A percentile compares a stretch with the other conserved stretches of the same genome.
Conservation (phyloP, 2,113 vertebrate species). For the Hemichromis elongatus region DNA sequence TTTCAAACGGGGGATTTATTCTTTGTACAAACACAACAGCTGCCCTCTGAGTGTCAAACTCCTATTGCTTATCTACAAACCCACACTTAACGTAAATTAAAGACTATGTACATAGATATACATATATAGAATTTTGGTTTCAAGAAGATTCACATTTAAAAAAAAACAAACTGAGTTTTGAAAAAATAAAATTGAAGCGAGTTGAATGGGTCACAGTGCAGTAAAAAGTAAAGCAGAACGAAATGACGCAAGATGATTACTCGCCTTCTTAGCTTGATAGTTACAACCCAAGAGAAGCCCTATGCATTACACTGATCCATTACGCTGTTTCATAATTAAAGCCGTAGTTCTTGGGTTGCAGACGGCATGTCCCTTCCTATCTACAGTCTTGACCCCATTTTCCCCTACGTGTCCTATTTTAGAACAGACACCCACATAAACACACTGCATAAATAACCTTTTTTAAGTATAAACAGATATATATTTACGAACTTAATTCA, state of each 20-base stretch:
- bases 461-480: not conserved
- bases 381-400: constrained; percentile 41
- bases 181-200: not conserved
- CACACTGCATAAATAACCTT: not conserved
- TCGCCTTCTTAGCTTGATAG: not conserved
- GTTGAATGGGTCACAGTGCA: not conserved
- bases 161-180: not conserved
- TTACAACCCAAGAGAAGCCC: not conserved
- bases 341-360: constrained; percentile 41
- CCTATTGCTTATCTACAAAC: not conserved
- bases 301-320: constrained; percentile 14
- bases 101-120: not conserved
- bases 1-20: not conserved
- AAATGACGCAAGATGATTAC: not conserved
- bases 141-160: not conserved
- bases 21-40: not conserved
- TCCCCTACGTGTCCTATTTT: not conserved
- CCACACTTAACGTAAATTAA: not conserved
- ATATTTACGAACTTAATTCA: not conserved
- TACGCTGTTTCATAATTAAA: constrained; percentile 62
- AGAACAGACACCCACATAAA: not conserved
- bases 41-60: not conserved
- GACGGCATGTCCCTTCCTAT: constrained; percentile 18
- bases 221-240: not conserved
- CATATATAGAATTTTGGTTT: not conserved